These are phyloP conservation scores for Agrotis clavis DNA, from an alignment of 2,888 invertebrate species.

Conservation along the genomic window DNA sequence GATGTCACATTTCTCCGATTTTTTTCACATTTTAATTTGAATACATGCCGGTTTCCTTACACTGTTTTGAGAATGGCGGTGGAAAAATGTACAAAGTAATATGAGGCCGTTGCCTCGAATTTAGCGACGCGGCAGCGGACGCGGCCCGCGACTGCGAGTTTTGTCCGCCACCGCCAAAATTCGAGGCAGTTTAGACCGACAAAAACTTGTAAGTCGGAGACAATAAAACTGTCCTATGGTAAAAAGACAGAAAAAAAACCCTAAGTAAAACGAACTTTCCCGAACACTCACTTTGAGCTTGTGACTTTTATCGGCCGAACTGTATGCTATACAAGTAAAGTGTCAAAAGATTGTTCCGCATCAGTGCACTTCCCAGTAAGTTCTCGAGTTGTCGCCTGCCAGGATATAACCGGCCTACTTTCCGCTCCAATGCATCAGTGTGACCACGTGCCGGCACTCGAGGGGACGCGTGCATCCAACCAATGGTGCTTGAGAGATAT, in stretches of 20 bases:
- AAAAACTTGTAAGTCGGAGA: not conserved
- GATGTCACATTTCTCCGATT: not conserved
- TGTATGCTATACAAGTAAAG: conserved; percentile 17
- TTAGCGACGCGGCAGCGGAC: too few species aligned
- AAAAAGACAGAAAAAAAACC: not conserved
- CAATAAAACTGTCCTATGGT: too few species aligned
- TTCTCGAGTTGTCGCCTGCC: conserved; percentile 9
- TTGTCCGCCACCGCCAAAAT: too few species aligned
- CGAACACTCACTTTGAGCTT: not conserved
- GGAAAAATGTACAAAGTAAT: not conserved
- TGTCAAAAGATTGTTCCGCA: conserved; percentile 61
- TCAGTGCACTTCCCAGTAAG: conserved; percentile 46
- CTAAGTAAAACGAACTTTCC: not conserved
- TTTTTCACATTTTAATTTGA: too few species aligned
- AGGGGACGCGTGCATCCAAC: conserved; percentile 64
- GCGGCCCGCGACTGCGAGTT: too few species aligned
- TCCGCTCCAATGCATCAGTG: conserved; percentile 51
- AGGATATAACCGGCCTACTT: conserved; percentile 57
- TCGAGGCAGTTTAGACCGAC: too few species aligned
- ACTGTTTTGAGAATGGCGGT: not conserved
- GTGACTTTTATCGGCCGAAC: conserved; percentile 13
- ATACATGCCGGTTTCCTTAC: not conserved
- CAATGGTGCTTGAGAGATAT: conserved; percentile 63
- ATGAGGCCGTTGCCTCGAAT: too few species aligned
- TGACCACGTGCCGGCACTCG: conserved; percentile 60